Percentiles rank a stretch among this genome's conserved stretches.
These are phyloP conservation scores for Idris sp. DNA, from an alignment of 1,140 invertebrate genomes.

Conservation along the genomic window DNA sequence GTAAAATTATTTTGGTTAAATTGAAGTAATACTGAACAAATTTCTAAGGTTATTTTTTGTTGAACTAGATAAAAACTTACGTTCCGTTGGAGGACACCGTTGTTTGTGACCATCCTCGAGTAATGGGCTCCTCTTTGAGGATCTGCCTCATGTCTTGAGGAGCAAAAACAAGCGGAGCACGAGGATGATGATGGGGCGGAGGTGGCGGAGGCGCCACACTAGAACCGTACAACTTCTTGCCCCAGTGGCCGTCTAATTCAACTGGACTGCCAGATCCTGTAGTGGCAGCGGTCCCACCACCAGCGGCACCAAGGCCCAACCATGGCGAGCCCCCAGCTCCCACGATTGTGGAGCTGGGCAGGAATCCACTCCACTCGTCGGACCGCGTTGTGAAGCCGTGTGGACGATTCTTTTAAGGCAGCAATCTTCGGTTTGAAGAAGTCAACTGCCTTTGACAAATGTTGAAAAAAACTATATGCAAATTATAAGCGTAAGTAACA, in stretches of 20 bases:
- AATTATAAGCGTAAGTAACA: conserved; percentile 2
- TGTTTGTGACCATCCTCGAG: conserved; percentile 76
- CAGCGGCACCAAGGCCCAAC: conserved; percentile 74
- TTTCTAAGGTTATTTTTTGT: too few relatives aligned
- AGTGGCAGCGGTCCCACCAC: conserved; percentile 66
- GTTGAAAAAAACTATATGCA: conserved; percentile 1
- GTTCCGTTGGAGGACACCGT: conserved; percentile 73
- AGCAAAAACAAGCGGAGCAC: conserved; percentile 74
- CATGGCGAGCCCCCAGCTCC: conserved; percentile 78
- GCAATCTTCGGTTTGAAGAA: conserved; percentile 49
- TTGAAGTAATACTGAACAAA: too few relatives aligned
- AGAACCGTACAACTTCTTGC: conserved; percentile 75
- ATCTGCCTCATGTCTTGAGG: conserved; percentile 78
- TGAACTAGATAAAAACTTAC: conserved; percentile 66
- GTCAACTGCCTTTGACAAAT: conserved; percentile 2
- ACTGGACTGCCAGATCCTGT: conserved; percentile 74
- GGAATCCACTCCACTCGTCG: conserved; percentile 78
- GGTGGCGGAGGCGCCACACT: conserved; percentile 76
- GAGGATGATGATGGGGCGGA: conserved; percentile 75
- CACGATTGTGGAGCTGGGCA: conserved; percentile 78
- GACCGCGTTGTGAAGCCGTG: conserved; percentile 78
- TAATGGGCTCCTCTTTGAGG: conserved; percentile 76
- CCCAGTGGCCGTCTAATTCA: conserved; percentile 76
- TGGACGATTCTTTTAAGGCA: conserved; percentile 67
- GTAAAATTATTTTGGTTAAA: too few relatives aligned